Percentiles rank a stretch among this genome's conserved stretches.
Conservation (phyloP, 2,888 invertebrate genomes). For the Biston betularia region DNA sequence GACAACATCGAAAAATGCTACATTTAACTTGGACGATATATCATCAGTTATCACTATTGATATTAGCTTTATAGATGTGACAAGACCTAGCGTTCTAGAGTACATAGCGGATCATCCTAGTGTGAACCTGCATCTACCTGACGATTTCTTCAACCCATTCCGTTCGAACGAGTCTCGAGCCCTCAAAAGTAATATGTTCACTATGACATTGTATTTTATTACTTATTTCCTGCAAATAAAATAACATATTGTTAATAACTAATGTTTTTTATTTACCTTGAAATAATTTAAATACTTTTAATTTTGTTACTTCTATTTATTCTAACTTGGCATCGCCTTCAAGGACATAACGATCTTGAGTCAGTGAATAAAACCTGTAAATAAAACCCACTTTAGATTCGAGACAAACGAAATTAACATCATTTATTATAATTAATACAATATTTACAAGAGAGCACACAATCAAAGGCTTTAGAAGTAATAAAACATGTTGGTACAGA, state of each 20-base stretch:
- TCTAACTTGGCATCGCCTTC: constrained; percentile 78
- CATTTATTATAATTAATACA: constrained; percentile 32
- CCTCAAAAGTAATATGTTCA: constrained; percentile 41
- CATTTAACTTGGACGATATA: constrained; percentile 61
- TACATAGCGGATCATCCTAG: constrained; percentile 86
- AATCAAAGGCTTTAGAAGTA: constrained; percentile 42
- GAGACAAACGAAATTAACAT: constrained; percentile 35
- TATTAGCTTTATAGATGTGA: constrained; percentile 70
- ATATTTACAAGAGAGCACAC: constrained; percentile 35
- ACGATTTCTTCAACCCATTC: constrained; percentile 92
- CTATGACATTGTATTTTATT: constrained; percentile 45
- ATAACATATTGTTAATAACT: constrained; percentile 73
- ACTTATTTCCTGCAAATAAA: constrained; percentile 69
- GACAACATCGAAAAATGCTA: constrained; percentile 55
- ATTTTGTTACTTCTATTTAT: constrained; percentile 77
- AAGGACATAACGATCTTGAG: constrained; percentile 68
- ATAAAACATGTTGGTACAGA: constrained; percentile 72
- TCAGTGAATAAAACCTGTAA: constrained; percentile 75
- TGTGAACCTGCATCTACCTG: constrained; percentile 88
- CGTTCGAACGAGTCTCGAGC: constrained; percentile 60
- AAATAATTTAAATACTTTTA: constrained; percentile 81
- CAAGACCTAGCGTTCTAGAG: constrained; percentile 60
- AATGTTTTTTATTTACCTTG: constrained; percentile 79
- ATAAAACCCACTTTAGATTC: constrained; percentile 69
- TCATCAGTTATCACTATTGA: constrained; percentile 69